A percentile compares a stretch with the other conserved stretches of the same genome.
Conservation (phyloP, 2,113 vertebrate species). For the Tragelaphus imberbis region DNA sequence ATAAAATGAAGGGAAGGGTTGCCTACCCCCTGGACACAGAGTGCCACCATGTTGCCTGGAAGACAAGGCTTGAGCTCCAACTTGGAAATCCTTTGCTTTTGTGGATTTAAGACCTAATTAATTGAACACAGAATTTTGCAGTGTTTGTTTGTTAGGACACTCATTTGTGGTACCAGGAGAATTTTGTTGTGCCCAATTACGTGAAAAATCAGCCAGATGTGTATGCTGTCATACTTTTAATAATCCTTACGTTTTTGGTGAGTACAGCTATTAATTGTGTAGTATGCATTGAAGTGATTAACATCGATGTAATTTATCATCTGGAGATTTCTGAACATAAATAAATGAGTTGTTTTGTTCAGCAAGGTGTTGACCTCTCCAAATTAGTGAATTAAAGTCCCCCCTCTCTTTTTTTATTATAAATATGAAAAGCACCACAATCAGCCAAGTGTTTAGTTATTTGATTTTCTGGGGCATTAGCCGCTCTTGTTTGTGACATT, state of each 20-base stretch:
- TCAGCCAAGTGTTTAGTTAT: conserved; percentile 81
- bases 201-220: conserved; percentile 55
- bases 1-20: not conserved
- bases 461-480: conserved; percentile 87
- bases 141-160: conserved; percentile 48
- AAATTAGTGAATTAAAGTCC: conserved; percentile 78
- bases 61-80: not conserved
- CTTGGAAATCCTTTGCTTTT: conserved; percentile 46
- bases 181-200: conserved; percentile 67
- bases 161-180: conserved; percentile 64
- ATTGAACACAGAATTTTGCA: conserved; percentile 33
- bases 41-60: not conserved
- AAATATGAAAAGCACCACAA: conserved; percentile 78
- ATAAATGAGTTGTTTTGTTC: conserved; percentile 84
- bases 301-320: conserved; percentile 83
- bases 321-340: conserved; percentile 80
- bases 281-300: conserved; percentile 79
- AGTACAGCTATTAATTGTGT: conserved; percentile 77
- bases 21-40: not conserved
- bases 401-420: conserved; percentile 35
- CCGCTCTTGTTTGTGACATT: conserved; percentile 84
- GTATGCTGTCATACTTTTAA: conserved; percentile 53
- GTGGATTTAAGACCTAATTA: conserved; percentile 68
- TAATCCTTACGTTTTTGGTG: conserved; percentile 65
- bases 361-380: conserved; percentile 81